Evolutionary conservation across 2,797 vertebrate species (phyloP).

Genomic region (Coccyzus lansbergi): DNA sequence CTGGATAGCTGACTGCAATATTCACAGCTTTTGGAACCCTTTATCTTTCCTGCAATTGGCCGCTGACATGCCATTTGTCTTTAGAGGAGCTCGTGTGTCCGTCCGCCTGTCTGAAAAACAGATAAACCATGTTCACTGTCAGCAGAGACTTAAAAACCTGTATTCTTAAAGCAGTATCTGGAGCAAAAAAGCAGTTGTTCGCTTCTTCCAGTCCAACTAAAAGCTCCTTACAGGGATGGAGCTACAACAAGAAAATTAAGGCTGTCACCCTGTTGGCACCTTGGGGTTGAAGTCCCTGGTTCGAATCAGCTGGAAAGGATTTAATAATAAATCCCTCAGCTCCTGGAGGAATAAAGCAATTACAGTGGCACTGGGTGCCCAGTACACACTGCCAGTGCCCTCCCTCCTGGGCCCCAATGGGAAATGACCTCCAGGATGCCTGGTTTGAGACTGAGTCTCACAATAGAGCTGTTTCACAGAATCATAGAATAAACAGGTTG

Average conservation of each 20-base stretch:
- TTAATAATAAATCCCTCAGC: not conserved
- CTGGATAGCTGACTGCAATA: conserved; percentile 39
- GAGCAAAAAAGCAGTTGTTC: not conserved
- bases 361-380: not conserved
- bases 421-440: not conserved
- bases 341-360: not conserved
- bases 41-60: conserved; percentile 19
- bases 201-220: not conserved
- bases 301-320: not conserved
- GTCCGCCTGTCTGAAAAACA: not conserved
- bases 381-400: no score
- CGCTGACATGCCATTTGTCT: conserved; percentile 28
- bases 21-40: conserved; percentile 35
- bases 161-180: not conserved
- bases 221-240: not conserved
- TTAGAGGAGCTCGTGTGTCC: not conserved
- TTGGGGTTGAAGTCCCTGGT: not conserved
- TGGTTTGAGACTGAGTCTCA: not conserved
- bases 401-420: no score
- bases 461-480: not conserved
- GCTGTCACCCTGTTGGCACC: not conserved
- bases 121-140: not conserved
- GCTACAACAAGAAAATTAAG: not conserved
- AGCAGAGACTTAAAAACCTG: not conserved
- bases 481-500: no score